Evolutionary conservation across 1,140 invertebrate genomes (phyloP), one percentile per base, ranked within the genome.

Genomic region (Ceratina calcarata): DNA sequence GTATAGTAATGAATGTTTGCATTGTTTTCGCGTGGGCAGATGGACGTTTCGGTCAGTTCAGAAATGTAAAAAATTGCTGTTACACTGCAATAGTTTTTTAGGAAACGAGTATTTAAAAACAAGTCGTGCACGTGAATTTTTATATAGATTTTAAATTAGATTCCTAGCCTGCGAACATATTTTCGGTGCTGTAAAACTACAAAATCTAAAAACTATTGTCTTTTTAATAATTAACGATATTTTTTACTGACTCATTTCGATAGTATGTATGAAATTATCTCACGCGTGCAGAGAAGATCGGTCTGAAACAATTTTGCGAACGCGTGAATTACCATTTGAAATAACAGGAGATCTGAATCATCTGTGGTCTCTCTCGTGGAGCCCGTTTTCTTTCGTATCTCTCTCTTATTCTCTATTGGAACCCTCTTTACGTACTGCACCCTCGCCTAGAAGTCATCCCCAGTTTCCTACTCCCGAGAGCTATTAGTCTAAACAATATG

Each of bases 401-500:
- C 60, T 79, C 70, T 70, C 57, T 37, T 72, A 83, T 76, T 51
- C 60, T 79, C 68, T 70, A 60, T 53, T 72, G 68, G 27, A 80
- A 62, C 71, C 73, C 82, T 81, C 79, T 72, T 84, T 81, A 70
- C 74, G 81, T 66, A 72, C 74, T 53, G 81, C 74, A 81, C 78
- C 83, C 82, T 84, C 87, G 81, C 77, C 62, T 78, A 72, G 69
- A 80, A 85, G 82, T 87, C 84, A 83, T 83, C 85, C 81, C 81
- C 72, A 71, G 82, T 68, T 81, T 87, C 85, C 87, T 89, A 90
- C 88, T 92, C 89, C 88, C 89, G 89, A 86, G 86, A 92, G 90
- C 89, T 90, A 91, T 92, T 92, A 91, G 90, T 89, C 86, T 90
- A 91, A 92, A 91, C 91, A 91, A 91, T 91, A 92, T 91, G 90